These are phyloP conservation scores for Aradophagus sp. DNA, from an alignment of 1,140 invertebrate genomes.

Conservation along the genomic window DNA sequence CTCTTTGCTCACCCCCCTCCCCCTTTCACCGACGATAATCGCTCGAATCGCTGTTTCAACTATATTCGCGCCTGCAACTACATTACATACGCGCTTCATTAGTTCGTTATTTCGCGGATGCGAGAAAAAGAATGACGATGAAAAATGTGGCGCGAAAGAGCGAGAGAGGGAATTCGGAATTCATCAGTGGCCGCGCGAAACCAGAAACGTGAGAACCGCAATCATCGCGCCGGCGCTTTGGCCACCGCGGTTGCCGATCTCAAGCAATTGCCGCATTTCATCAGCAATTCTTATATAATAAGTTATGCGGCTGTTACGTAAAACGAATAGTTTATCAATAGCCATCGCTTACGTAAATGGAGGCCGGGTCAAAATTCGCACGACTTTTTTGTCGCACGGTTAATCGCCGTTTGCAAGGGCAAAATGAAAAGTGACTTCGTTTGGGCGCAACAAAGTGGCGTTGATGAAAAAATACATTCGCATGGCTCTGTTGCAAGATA, in stretches of 20 bases:
- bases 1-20: constrained; percentile 20
- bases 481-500: no score
- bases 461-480: no score
- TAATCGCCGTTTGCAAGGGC: no score
- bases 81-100: constrained; percentile 30
- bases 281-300: constrained; percentile 42
- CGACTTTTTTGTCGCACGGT: no score
- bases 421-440: no score
- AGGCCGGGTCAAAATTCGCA: constrained; percentile 4
- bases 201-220: constrained; percentile 51
- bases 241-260: constrained; percentile 19
- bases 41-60: constrained; percentile 3
- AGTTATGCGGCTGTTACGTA: constrained; percentile 32
- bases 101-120: constrained; percentile 15
- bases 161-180: constrained; percentile 26
- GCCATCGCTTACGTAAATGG: constrained; percentile 22
- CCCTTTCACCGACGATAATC: background rate
- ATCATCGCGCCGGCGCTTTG: constrained; percentile 11
- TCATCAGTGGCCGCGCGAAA: constrained; percentile 23
- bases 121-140: no score
- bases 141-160: constrained; percentile 17
- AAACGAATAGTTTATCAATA: constrained; percentile 45
- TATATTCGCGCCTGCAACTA: constrained; percentile 11
- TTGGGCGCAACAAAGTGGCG: no score
- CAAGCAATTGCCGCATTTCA: constrained; percentile 32